A percentile compares a stretch with the other conserved stretches of the same genome.
phyloP scores from a whole-genome alignment of 2,113 vertebrate species.

The Corythornis madagascariensis region DNA sequence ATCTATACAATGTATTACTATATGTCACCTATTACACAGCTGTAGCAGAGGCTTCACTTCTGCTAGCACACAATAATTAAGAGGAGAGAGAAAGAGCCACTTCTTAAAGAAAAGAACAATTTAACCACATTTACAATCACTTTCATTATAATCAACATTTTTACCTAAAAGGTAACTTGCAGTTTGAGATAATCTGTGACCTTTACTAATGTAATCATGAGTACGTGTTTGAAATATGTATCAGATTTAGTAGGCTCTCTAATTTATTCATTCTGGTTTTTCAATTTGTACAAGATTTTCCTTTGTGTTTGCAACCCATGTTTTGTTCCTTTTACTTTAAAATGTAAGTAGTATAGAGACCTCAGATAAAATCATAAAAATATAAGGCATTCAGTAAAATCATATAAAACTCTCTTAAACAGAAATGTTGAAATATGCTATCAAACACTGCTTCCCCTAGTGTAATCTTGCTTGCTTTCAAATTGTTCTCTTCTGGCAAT shows the following conservation, averaged over 20 bases:
- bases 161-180: background rate
- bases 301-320: background rate
- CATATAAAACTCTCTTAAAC: background rate
- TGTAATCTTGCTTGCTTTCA: conserved; percentile 10
- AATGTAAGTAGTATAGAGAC: background rate
- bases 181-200: background rate
- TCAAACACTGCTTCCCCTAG: background rate
- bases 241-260: background rate
- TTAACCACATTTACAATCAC: background rate
- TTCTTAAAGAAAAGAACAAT: background rate
- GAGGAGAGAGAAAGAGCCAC: background rate
- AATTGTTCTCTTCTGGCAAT: conserved; percentile 35
- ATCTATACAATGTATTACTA: background rate
- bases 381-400: conserved; percentile 7
- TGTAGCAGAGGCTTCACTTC: background rate
- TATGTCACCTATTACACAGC: background rate
- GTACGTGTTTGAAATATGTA: background rate
- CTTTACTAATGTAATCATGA: background rate
- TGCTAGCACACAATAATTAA: background rate
- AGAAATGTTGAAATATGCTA: background rate
- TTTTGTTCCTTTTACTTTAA: background rate
- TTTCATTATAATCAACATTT: conserved; percentile 8
- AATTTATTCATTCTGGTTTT: background rate
- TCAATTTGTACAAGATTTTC: background rate
- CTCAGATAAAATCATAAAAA: background rate